phyloP scores from a whole-genome alignment of 2,888 invertebrate species.

The Unio delphinus region DNA sequence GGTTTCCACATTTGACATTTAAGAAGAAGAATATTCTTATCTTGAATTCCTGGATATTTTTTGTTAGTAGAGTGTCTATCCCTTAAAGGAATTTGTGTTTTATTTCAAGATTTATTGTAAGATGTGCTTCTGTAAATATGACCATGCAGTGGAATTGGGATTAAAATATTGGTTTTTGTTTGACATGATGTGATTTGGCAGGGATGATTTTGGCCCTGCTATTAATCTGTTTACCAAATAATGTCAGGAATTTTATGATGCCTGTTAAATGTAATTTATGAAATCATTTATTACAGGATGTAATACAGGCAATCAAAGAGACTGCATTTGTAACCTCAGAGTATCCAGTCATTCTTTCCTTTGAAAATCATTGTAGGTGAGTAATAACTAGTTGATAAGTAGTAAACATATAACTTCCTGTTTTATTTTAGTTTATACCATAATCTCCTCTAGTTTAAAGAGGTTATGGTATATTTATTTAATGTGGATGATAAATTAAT shows the following conservation, averaged over 20 bases:
- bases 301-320: slow-evolving; percentile 96
- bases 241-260: not conserved
- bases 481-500: too few relatives aligned
- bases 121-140: too few relatives aligned
- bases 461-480: not conserved
- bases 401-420: not conserved
- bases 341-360: slow-evolving; percentile 96
- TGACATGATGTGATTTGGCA: not conserved
- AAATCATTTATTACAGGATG: slow-evolving; percentile 77
- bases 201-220: too few relatives aligned
- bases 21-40: too few relatives aligned
- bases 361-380: slow-evolving; percentile 98
- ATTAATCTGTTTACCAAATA: too few relatives aligned
- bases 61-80: too few relatives aligned
- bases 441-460: not conserved
- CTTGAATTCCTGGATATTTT: too few relatives aligned
- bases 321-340: slow-evolving; percentile 99
- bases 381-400: slow-evolving; percentile 11
- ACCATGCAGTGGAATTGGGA: too few relatives aligned
- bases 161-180: too few relatives aligned
- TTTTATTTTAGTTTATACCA: not conserved
- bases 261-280: not conserved
- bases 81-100: too few relatives aligned
- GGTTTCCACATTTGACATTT: too few relatives aligned
- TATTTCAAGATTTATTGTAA: too few relatives aligned